Evolutionary conservation across 2,888 invertebrate species (phyloP).

Genomic region (Brachypterus glaber): DNA sequence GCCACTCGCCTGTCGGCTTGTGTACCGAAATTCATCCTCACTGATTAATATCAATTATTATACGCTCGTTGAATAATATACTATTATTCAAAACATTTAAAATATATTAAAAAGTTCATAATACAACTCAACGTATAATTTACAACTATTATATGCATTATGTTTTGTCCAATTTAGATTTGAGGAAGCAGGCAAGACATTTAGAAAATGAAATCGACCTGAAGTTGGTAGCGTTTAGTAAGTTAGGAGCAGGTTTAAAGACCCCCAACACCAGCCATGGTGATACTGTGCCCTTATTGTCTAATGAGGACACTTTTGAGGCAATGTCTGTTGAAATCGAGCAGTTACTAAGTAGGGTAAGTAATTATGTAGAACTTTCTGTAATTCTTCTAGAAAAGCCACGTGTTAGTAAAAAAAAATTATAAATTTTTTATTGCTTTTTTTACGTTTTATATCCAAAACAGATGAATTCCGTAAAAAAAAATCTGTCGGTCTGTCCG

Average conservation of each 20-base stretch:
- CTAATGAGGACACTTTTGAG: slow-evolving; percentile 85
- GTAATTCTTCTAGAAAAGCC: not conserved
- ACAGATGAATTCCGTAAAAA: no score
- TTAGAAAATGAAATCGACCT: slow-evolving; percentile 95
- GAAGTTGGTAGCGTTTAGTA: slow-evolving; percentile 91
- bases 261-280: slow-evolving; percentile 44
- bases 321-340: slow-evolving; percentile 89
- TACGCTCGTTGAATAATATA: no score
- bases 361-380: slow-evolving; percentile 2
- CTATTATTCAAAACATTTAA: no score
- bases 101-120: no score
- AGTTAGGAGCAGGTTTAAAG: slow-evolving; percentile 68
- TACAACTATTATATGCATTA: no score
- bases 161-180: slow-evolving; percentile 52
- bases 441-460: no score
- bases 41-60: no score
- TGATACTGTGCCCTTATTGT: slow-evolving; percentile 76
- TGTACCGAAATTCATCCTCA: no score
- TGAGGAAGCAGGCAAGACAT: slow-evolving; percentile 85
- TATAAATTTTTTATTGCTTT: no score
- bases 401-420: not conserved
- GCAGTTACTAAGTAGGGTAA: slow-evolving; percentile 70
- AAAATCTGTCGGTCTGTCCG: no score
- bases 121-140: no score
- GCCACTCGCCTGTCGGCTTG: no score